Evolutionary conservation across 2,797 vertebrate genomes (phyloP).

Genomic region (Sebastes nivosus): DNA sequence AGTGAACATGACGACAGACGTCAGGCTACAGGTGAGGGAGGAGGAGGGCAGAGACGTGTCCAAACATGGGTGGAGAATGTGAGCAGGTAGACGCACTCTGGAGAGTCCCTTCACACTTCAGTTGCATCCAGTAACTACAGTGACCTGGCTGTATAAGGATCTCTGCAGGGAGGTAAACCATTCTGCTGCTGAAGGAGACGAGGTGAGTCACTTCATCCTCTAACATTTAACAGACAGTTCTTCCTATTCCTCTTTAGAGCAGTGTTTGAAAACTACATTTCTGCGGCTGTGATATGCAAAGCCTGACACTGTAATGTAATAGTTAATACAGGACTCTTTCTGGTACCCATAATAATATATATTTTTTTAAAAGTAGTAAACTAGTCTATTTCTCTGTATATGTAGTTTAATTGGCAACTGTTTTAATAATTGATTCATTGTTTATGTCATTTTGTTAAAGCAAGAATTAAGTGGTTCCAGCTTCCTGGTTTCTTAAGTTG

Average conservation of each 20-base stretch:
- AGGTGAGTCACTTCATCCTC: slow-evolving; percentile 21
- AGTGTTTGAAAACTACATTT: neutral
- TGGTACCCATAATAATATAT: neutral
- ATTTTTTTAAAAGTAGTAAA: neutral
- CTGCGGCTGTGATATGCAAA: no score
- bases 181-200: neutral
- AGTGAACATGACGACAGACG: neutral
- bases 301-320: neutral
- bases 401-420: neutral
- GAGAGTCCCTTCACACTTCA: neutral
- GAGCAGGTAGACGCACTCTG: neutral
- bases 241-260: neutral
- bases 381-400: neutral
- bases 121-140: neutral
- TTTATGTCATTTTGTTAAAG: neutral
- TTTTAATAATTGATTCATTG: neutral
- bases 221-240: neutral
- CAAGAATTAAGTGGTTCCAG: neutral
- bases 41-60: neutral
- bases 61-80: slow-evolving; percentile 7
- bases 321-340: neutral
- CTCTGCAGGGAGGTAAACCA: neutral
- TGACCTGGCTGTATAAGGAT: accelerated
- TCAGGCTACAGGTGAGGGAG: neutral
- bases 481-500: neutral